phyloP scores from a whole-genome alignment of 2,888 invertebrate species.

The Choreutis nemorana region DNA sequence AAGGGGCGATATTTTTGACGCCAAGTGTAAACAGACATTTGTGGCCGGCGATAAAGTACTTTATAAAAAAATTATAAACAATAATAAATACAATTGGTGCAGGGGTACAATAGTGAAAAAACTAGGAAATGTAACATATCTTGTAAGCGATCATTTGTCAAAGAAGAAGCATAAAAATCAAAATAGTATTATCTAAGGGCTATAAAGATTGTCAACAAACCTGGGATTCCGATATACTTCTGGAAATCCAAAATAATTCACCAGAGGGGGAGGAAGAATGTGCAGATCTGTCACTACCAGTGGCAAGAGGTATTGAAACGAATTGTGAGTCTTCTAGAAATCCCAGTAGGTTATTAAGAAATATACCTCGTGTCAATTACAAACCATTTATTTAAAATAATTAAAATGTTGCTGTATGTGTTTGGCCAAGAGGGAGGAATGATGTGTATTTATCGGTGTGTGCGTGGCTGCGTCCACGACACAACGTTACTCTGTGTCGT shows the following conservation, averaged over 20 bases:
- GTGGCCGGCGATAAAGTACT: neutral
- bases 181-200: neutral
- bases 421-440: neutral
- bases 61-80: neutral
- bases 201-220: neutral
- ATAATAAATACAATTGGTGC: neutral
- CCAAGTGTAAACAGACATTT: neutral
- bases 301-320: neutral
- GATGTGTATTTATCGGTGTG: constrained; percentile 1
- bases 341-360: neutral
- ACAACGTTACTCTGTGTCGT: no score
- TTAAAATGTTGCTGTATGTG: neutral
- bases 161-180: constrained; percentile 3
- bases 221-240: neutral
- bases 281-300: neutral
- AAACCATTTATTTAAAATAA: neutral
- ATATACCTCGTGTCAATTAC: neutral
- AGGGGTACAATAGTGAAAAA: neutral
- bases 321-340: neutral
- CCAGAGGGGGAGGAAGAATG: neutral
- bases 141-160: neutral
- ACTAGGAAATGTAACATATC: constrained; percentile 1
- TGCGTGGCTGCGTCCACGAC: constrained; percentile 1
- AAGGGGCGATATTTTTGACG: no score
- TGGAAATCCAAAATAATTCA: neutral